Evolutionary conservation across 2,113 vertebrate species (phyloP).

Genomic region (Xiphophorus couchianus): DNA sequence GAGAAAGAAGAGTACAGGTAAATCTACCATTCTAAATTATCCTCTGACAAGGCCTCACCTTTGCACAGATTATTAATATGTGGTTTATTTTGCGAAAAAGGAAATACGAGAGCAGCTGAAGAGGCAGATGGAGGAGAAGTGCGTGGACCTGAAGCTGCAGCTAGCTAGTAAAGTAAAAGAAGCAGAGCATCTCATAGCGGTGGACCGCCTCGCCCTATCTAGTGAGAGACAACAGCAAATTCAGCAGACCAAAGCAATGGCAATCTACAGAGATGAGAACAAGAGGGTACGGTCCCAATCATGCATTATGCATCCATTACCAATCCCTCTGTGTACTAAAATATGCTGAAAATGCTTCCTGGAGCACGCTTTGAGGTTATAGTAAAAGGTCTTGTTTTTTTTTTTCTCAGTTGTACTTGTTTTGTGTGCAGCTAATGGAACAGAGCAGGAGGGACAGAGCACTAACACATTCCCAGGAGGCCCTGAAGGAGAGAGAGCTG

Average conservation of each 20-base stretch:
- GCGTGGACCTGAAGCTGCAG: constrained; percentile 52
- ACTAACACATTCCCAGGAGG: constrained; percentile 74
- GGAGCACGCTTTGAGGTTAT: constrained; percentile 32
- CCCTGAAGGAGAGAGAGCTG: constrained; percentile 70
- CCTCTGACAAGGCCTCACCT: not conserved
- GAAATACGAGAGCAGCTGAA: constrained; percentile 72
- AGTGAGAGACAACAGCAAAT: constrained; percentile 60
- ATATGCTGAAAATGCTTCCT: constrained; percentile 10
- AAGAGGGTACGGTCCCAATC: constrained; percentile 63
- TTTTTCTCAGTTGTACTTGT: not conserved
- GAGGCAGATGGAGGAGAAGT: constrained; percentile 76
- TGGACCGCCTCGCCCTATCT: constrained; percentile 58
- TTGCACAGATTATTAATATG: not conserved
- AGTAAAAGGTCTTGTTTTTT: constrained; percentile 16
- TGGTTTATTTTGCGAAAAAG: constrained; percentile 47
- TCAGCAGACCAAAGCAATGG: constrained; percentile 65
- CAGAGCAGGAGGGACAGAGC: constrained; percentile 75
- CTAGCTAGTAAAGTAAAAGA: constrained; percentile 59
- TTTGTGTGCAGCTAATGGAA: constrained; percentile 77
- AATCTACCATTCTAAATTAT: not conserved
- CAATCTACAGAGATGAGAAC: constrained; percentile 76
- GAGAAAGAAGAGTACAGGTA: constrained; percentile 80
- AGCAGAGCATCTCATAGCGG: constrained; percentile 47
- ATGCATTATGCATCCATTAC: constrained; percentile 9
- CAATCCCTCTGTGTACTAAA: constrained; percentile 9